Conservation (phyloP, 1,140 invertebrate genomes). For the Drosophila murphyi region DNA sequence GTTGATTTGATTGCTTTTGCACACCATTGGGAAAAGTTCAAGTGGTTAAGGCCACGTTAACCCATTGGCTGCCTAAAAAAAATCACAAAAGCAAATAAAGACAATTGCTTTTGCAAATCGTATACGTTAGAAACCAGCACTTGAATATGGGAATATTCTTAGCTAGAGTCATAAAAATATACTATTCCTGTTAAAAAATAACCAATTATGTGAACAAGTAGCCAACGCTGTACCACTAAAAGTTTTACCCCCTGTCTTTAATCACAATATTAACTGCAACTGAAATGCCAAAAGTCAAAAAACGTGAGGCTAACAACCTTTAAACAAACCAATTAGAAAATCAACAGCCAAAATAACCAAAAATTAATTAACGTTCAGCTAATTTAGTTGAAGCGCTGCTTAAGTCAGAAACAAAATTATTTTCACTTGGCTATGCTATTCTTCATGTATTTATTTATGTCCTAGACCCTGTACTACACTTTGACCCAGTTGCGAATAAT, state of each 20-base stretch:
- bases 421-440: constrained; percentile 32
- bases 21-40: constrained; percentile 26
- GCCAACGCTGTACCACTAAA: background rate
- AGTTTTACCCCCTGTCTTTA: background rate
- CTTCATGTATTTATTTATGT: background rate
- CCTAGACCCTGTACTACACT: background rate
- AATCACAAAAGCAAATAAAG: background rate
- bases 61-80: constrained; percentile 11
- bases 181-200: background rate
- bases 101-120: constrained; percentile 10
- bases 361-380: constrained; percentile 40
- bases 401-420: constrained; percentile 28
- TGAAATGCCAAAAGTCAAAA: background rate
- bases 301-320: background rate
- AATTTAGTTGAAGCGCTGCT: constrained; percentile 16
- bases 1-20: constrained; percentile 32
- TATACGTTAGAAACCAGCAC: background rate
- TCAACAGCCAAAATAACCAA: background rate
- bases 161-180: background rate
- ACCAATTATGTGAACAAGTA: too few relatives aligned
- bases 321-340: background rate
- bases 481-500: background rate
- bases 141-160: background rate
- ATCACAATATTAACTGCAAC: background rate
- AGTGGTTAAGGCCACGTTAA: constrained; percentile 20